Base-by-base conservation (phyloP, 2,113 vertebrate species). In the Paratilapia polleni region DNA sequence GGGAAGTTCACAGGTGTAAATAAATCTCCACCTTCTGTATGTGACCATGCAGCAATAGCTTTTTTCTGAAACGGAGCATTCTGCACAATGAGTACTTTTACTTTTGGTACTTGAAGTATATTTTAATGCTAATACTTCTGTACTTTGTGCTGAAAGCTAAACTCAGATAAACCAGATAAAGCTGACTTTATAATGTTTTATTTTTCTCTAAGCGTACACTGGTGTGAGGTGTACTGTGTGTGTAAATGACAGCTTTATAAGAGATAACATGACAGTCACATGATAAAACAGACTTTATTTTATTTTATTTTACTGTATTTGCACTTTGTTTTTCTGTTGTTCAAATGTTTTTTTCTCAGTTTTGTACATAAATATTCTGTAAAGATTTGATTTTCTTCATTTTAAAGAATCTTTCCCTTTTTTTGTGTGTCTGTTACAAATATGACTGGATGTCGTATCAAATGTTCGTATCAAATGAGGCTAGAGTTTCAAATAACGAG, bases 231-330 rank as follows among this genome's bases (percentile, higher is more conserved):
- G 62, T 19, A 24, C 15, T 0, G n/a, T 43, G 38, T 43, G 38
- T 1, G 0, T 43, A 47, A 47, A 47, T 11, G 8, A 47, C 41
- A 7, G 17, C 49, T 52, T 52, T 19, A 7, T 52, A 11, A 41
- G 38, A 36, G 34, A 36, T 36, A 24, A 38, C 63, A 43, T 41
- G 13, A 41, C 15, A 43, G 56, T 41, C 31, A 12, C 31, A 24
- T 59, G 34, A 77, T 41, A 12, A 77, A 68, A 47, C 22, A 6
- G 38, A 68, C 63, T 10, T 68, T 26, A 26, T 52, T 52, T 6
- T 0, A 0, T n/a, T n/a, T n/a, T n/a, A n/a, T 38, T n/a, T 63
- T 63, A 12, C 20, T 38, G 20, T 20, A 36, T 64, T 34, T 38
- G 34, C 34, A 38, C 20, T 8, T 63, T 36, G 36, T 8, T 36